Conservation (phyloP, 1,140 invertebrate species). For the Orchesella cincta region DNA sequence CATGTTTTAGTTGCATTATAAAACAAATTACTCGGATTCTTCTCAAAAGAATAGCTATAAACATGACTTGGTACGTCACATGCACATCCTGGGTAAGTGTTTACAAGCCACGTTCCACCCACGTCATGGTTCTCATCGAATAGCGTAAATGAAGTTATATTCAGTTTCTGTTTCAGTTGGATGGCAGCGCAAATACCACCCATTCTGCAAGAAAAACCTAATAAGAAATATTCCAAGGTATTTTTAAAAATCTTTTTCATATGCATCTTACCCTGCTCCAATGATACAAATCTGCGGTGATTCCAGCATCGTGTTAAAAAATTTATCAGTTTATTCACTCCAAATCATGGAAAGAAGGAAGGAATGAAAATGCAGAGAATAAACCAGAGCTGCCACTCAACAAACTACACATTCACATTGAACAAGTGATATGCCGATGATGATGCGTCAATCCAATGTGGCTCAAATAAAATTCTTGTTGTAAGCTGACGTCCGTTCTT, state of each 20-base stretch:
- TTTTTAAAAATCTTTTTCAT: neutral
- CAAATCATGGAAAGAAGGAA: no score
- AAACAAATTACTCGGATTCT: constrained; percentile 39
- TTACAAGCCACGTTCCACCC: constrained; percentile 43
- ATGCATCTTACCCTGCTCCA: constrained; percentile 16
- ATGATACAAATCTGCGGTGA: constrained; percentile 13
- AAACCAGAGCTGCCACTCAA: no score
- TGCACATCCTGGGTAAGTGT: constrained; percentile 47
- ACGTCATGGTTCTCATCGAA: constrained; percentile 38
- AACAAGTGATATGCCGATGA: no score
- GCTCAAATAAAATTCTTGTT: no score
- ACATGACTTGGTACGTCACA: constrained; percentile 42
- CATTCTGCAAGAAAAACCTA: constrained; percentile 28
- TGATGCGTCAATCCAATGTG: no score
- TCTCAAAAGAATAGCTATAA: constrained; percentile 43
- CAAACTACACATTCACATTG: no score
- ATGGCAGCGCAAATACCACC: constrained; percentile 42
- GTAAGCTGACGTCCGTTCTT: no score
- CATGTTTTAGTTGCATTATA: neutral
- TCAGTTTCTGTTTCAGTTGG: constrained; percentile 39
- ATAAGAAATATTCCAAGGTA: neutral
- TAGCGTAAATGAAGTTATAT: constrained; percentile 31
- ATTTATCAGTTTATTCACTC: no score
- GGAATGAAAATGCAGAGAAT: no score
- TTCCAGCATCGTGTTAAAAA: no score